A percentile compares a stretch with the other conserved stretches of the same genome.
Evolutionary conservation across 2,888 invertebrate species (phyloP).

Genomic region (Conchocele bisecta): DNA sequence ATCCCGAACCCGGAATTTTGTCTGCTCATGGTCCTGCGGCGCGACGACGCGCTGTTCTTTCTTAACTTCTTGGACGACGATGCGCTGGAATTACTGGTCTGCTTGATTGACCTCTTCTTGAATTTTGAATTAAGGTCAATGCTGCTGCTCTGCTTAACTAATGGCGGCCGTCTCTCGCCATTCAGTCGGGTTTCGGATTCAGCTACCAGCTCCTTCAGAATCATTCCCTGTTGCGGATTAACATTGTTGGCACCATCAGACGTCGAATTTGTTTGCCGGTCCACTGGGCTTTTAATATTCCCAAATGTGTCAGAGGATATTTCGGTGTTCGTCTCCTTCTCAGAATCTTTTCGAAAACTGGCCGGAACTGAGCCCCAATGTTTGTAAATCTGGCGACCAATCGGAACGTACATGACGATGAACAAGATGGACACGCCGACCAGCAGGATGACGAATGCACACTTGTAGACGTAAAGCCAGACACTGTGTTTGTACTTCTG

Average conservation of each 20-base stretch:
- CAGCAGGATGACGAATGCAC: conserved; percentile 38
- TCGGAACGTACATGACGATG: conserved; percentile 52
- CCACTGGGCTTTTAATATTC: conserved; percentile 19
- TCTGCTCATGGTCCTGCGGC: conserved; percentile 40
- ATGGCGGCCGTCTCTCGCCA: conserved; percentile 23
- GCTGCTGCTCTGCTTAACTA: conserved; percentile 28
- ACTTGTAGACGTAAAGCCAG: conserved; percentile 46
- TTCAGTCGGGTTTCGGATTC: conserved; percentile 3
- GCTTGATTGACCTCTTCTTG: conserved; percentile 39
- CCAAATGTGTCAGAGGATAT: conserved; percentile 54
- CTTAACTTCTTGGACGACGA: conserved; percentile 3
- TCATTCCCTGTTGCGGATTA: conserved; percentile 20
- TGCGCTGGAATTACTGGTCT: conserved; percentile 29
- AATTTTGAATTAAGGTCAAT: conserved; percentile 16
- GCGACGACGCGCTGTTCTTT: conserved; percentile 11
- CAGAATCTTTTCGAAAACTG: conserved; percentile 48
- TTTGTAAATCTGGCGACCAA: conserved; percentile 45
- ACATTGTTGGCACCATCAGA: conserved; percentile 25
- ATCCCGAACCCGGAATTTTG: conserved; percentile 50
- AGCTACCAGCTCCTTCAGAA: background rate
- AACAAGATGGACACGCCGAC: conserved; percentile 45
- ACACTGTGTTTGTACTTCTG: conserved; percentile 32
- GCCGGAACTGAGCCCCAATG: conserved; percentile 49
- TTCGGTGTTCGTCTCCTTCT: conserved; percentile 43
- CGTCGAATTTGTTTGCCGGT: conserved; percentile 25